These are phyloP conservation scores for Elysia crispata DNA, from an alignment of 2,888 invertebrate genomes.

Conservation along the genomic window DNA sequence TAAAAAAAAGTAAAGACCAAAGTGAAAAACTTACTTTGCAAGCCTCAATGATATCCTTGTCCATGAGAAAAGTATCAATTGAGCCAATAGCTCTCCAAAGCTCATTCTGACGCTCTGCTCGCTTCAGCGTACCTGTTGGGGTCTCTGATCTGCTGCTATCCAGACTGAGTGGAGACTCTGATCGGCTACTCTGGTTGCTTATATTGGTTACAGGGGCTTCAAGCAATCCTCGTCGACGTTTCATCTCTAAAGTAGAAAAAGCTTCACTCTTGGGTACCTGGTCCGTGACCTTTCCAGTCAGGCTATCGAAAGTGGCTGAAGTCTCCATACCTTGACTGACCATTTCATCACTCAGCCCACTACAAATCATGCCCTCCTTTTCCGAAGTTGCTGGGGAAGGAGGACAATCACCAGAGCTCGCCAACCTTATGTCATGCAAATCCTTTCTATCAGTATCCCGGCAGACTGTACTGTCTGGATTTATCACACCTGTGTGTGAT, in stretches of 20 bases:
- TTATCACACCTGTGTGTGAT: too few relatives aligned
- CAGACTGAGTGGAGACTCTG: constrained; percentile 61
- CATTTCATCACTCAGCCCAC: too few relatives aligned
- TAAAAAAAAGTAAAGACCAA: too few relatives aligned
- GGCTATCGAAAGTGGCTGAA: constrained; percentile 28
- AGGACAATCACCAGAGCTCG: too few relatives aligned
- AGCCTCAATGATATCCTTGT: constrained; percentile 92
- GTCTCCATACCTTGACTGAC: constrained; percentile 5
- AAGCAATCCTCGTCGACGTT: constrained; percentile 60
- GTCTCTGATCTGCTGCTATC: constrained; percentile 53
- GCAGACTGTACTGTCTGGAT: too few relatives aligned
- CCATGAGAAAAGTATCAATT: constrained; percentile 96
- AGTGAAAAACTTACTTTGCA: constrained; percentile 82
- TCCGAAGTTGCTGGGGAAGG: too few relatives aligned
- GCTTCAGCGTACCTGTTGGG: constrained; percentile 62
- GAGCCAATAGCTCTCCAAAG: constrained; percentile 94
- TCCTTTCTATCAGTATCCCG: too few relatives aligned
- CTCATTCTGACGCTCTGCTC: constrained; percentile 80
- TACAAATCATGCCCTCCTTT: too few relatives aligned
- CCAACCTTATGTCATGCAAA: too few relatives aligned
- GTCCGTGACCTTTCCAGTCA: constrained; percentile 18
- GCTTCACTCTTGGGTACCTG: neutral
- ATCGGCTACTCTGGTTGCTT: constrained; percentile 64
- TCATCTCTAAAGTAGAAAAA: constrained; percentile 17
- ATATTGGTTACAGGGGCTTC: constrained; percentile 57